Base-by-base conservation (phyloP, 2,797 vertebrate genomes). In the Melanotaenia boesemani region DNA sequence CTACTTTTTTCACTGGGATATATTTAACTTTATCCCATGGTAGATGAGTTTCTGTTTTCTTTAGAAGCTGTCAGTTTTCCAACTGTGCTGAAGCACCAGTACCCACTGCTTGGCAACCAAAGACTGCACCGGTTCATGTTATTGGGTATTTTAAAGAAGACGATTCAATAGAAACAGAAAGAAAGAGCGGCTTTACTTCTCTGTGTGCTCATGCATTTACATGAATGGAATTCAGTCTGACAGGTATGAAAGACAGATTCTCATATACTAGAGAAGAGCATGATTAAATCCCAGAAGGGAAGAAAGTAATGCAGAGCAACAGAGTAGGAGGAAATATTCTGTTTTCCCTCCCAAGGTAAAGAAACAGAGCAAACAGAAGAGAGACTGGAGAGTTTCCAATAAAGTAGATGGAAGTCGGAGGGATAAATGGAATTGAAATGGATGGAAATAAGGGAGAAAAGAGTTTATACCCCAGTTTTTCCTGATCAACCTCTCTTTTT, bases 361-460 rank as follows among this genome's bases (percentile, higher is more conserved):
- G 85, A 90, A 66, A 84, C 60, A 62, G 67, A 84, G 74, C 79
- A 89, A 86, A 88, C 57, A 87, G 56, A 58, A 63, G 63, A 87
- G 70, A 74, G 50, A 68, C 32, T 16, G 69, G 30, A 34, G 26
- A 28, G 67, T 61, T 81, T 60, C 55, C 12, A 15, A 63, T 72
- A 57, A 65, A 67, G 63, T 63, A 55, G 63, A 70, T 39, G 58
- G 32, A 46, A 41, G 41, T 22, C 8, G 26, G 39, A 66, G 37
- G 67, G 63, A 41, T 32, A 80, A 22, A n/a, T 30, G 28, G 28
- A 30, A 30, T 30, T 30, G 28, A 30, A 30, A 30, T 30, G 54
- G 18, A 46, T 7, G 6, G 37, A 70, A 67, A 48, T 26, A 80
- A n/a, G 18, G 54, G 39, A 16, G 1, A 37, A 37, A 52, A n/a